Conservation (phyloP, 2,113 vertebrate genomes). For the Asarcornis scutulata region DNA sequence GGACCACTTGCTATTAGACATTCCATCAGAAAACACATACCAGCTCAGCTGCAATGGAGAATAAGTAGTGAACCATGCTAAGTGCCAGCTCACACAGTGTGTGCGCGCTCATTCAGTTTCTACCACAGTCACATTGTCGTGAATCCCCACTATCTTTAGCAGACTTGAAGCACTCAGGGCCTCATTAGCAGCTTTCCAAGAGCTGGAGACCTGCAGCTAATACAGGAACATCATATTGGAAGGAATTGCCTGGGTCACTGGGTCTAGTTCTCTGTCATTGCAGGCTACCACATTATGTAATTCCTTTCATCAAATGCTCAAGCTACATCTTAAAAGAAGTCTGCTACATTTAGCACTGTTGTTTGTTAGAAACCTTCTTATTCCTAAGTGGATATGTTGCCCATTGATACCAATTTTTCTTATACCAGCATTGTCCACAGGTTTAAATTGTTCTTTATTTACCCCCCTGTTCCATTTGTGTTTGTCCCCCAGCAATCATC, state of each 20-base stretch:
- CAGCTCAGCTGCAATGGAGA: neutral
- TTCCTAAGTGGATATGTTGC: neutral
- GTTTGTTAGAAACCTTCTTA: neutral
- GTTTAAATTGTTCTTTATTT: neutral
- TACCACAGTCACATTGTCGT: neutral
- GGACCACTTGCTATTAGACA: neutral
- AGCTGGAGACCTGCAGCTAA: neutral
- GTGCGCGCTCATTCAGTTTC: neutral
- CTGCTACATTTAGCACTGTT: neutral
- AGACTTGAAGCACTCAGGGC: neutral
- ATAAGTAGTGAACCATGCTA: neutral
- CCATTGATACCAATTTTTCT: neutral
- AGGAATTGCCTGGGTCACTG: neutral
- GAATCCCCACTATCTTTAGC: neutral
- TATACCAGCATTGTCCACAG: neutral
- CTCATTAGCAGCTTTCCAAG: neutral
- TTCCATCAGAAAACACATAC: neutral
- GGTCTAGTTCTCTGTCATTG: neutral
- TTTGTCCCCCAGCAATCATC: neutral
- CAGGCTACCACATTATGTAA: neutral
- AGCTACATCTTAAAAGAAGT: neutral
- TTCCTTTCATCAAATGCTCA: neutral
- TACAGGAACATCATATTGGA: neutral
- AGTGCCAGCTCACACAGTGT: neutral
- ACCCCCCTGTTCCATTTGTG: neutral